Percentiles rank a stretch among this genome's conserved stretches.
Conservation (phyloP, 2,113 vertebrate species). For the Amblyopsis rosae region DNA sequence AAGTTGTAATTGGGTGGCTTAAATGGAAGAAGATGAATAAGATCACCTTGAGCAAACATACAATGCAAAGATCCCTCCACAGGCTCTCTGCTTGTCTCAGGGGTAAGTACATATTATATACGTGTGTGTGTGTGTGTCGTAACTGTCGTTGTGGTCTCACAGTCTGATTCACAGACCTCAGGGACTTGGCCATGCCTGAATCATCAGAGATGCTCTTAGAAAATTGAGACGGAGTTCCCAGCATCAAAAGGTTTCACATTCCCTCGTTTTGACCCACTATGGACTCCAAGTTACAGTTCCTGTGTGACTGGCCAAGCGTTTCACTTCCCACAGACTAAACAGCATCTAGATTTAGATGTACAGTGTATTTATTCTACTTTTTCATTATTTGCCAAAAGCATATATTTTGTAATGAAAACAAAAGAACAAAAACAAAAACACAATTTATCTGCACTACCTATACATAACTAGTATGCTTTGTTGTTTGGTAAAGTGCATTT, state of each 20-base stretch:
- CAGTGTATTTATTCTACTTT: too few species aligned
- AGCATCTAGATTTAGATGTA: too few species aligned
- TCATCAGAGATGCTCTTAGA: constrained; percentile 32
- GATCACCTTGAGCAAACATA: constrained; percentile 9
- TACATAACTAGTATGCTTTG: not conserved
- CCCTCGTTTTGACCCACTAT: constrained; percentile 4
- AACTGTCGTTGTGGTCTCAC: constrained; percentile 45
- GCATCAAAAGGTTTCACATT: constrained; percentile 46
- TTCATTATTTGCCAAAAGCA: not conserved
- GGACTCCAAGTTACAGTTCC: too few species aligned
- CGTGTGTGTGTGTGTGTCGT: not conserved
- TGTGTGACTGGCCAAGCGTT: too few species aligned
- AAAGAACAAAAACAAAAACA: not conserved
- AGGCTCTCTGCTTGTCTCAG: not conserved
- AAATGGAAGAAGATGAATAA: constrained; percentile 24
- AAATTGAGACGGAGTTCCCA: not conserved
- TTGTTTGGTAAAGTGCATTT: not conserved
- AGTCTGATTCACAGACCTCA: not conserved
- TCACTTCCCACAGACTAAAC: too few species aligned
- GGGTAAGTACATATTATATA: too few species aligned
- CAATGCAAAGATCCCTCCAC: not conserved
- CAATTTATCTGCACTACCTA: not conserved
- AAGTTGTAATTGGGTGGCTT: not conserved
- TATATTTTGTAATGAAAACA: not conserved
- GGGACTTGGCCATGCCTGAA: constrained; percentile 31